Evolutionary conservation across 2,113 vertebrate genomes (phyloP), one percentile per base, ranked within the genome.

Genomic region (Lycaon pictus): DNA sequence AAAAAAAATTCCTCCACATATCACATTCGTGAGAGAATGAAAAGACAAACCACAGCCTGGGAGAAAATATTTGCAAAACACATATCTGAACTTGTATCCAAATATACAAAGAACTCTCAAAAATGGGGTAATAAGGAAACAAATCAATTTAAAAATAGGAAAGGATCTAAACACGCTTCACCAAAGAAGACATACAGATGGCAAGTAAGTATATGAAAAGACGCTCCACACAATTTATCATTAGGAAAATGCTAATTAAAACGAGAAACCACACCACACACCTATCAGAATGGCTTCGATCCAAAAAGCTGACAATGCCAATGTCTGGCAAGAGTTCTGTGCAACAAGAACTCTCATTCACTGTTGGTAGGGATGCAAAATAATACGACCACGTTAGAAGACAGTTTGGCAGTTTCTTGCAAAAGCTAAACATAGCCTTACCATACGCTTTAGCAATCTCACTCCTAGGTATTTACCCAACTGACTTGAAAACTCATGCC

Each of bases 41-140:
- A 43, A 72, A 87, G 55, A 71, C 37, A 86, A 80, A 72, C 25
- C 43, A 63, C 20, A 81, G 37, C 29, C 48, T 65, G 55, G 27
- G 65, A 86, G n/a, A 76, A 87, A 92, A 87, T 92, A 92, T 96
- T 92, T 92, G 20, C 76, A 82, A 92, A 82, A 82, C 76, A 88
- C 37, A 86, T 56, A 35, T 82, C 55, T 82, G 56, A 82, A 88
- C 56, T 85, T 82, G 63, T 63, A 74, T 65, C 37, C n/a, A 92
- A 88, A 82, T 71, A 92, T 32, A 71, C 55, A 72, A 92, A 95
- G 83, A 81, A 76, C 27, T 92, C 76, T 88, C 25, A 22, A 82
- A 92, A 80, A 65, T 3, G 4, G 63, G 86, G 71, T 22, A 95
- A 90, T 22, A 74, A 74, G 74, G 74, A 92, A 87, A 63, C 74